Conservation (phyloP, 2,797 vertebrate genomes). For the Dicrostonyx torquatus region DNA sequence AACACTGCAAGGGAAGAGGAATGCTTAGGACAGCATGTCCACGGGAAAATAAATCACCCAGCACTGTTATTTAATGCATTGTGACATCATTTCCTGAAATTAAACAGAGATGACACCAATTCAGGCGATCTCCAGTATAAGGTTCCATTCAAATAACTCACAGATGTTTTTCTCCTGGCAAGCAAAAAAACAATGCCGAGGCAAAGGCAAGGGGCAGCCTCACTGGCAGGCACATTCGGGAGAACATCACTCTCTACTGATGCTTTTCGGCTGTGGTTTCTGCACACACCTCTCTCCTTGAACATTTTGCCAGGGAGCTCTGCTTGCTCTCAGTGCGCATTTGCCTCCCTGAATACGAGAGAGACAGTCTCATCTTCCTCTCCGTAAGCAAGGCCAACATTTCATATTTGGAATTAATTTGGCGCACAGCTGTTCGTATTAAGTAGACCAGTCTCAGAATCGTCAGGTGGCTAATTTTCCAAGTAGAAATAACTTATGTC, state of each 20-base stretch:
- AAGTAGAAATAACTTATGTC: slow-evolving; percentile 82
- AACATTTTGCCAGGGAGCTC: neutral
- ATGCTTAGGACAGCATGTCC: slow-evolving; percentile 87
- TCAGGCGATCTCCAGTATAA: slow-evolving; percentile 84
- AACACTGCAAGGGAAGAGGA: slow-evolving; percentile 83
- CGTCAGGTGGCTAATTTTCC: slow-evolving; percentile 88
- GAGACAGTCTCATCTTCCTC: slow-evolving; percentile 33
- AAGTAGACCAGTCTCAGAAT: slow-evolving; percentile 89
- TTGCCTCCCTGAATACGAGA: slow-evolving; percentile 9
- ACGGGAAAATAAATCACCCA: slow-evolving; percentile 86
- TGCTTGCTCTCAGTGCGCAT: slow-evolving; percentile 9
- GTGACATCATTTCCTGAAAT: slow-evolving; percentile 90
- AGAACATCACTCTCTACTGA: neutral
- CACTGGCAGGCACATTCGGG: accelerated
- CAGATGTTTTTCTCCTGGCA: slow-evolving; percentile 92
- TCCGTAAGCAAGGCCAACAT: neutral
- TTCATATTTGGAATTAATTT: slow-evolving; percentile 63
- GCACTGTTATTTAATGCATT: slow-evolving; percentile 87
- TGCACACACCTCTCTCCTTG: neutral
- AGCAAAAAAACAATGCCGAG: slow-evolving; percentile 87
- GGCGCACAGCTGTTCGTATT: slow-evolving; percentile 77
- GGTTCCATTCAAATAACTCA: slow-evolving; percentile 92
- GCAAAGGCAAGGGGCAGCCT: neutral
- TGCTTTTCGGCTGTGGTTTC: slow-evolving; percentile 35
- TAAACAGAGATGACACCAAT: slow-evolving; percentile 89